A percentile compares a stretch with the other conserved stretches of the same genome.
These are phyloP conservation scores for Harpagifer antarcticus DNA, from an alignment of 2,797 vertebrate species.

Conservation along the genomic window DNA sequence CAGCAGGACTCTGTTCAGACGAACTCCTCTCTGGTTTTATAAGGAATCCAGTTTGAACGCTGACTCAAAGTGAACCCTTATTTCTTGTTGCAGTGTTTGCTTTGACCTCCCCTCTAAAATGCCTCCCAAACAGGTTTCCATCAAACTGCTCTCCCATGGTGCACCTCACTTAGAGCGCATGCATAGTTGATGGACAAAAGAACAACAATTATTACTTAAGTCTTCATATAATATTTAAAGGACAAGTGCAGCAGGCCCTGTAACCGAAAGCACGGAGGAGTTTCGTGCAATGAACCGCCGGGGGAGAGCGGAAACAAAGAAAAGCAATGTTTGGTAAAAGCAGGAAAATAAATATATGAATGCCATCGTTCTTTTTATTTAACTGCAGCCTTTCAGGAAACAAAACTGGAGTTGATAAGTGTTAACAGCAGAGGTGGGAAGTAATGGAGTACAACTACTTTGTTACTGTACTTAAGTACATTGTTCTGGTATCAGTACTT, in stretches of 20 bases:
- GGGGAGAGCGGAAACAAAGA: constrained; percentile 49
- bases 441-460: too few species aligned
- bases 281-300: constrained; percentile 65
- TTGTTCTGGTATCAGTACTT: too few species aligned
- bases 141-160: constrained; percentile 58
- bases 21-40: background rate
- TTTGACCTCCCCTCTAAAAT: constrained; percentile 43
- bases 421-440: background rate
- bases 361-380: constrained; percentile 52
- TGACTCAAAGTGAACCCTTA: constrained; percentile 30
- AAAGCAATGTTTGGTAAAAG: constrained; percentile 29
- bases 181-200: constrained; percentile 84
- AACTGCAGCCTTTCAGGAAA: constrained; percentile 67
- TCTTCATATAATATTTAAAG: constrained; percentile 84
- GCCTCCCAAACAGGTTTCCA: constrained; percentile 49
- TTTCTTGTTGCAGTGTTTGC: constrained; percentile 31
- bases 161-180: constrained; percentile 78
- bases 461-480: too few species aligned
- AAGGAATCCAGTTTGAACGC: constrained; percentile 5
- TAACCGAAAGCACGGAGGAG: constrained; percentile 60
- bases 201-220: constrained; percentile 88
- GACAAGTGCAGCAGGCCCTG: constrained; percentile 58
- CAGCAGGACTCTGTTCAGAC: background rate
- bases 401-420: constrained; percentile 55
- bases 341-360: constrained; percentile 62